Conservation (phyloP, 2,888 invertebrate species). For the Ellobium chinense region DNA sequence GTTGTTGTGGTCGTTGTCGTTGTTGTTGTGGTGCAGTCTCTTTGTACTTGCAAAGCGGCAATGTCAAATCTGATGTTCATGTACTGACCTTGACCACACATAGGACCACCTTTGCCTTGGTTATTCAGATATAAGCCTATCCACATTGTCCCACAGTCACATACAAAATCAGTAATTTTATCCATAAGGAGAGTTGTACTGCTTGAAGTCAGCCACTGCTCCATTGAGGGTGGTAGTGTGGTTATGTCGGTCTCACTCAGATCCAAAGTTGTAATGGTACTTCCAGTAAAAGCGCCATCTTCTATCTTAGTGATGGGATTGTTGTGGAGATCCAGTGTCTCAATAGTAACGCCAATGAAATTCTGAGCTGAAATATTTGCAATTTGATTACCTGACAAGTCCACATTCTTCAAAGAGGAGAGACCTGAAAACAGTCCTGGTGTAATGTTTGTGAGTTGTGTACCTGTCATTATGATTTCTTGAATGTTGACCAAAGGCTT, state of each 20-base stretch:
- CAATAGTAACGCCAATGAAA: not conserved
- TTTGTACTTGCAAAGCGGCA: too few species aligned
- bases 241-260: conserved; percentile 55
- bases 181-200: not conserved
- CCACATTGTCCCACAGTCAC: conserved; percentile 64
- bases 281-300: conserved; percentile 37
- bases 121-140: conserved; percentile 44
- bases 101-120: conserved; percentile 32
- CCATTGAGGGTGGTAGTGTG: conserved; percentile 54
- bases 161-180: conserved; percentile 52
- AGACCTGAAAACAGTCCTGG: conserved; percentile 35
- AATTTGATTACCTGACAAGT: conserved; percentile 7
- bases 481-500: not conserved
- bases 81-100: conserved; percentile 48
- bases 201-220: conserved; percentile 43
- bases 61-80: too few species aligned
- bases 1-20: too few species aligned
- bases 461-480: not conserved
- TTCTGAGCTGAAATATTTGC: not conserved
- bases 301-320: conserved; percentile 19
- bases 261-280: conserved; percentile 52
- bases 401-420: conserved; percentile 42
- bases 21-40: too few species aligned
- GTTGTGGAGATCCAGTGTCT: not conserved
- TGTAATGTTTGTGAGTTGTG: not conserved